Percentiles rank a stretch among this genome's conserved stretches.
Evolutionary conservation across 1,140 invertebrate genomes (phyloP).

Genomic region (Epicauta chinensis): DNA sequence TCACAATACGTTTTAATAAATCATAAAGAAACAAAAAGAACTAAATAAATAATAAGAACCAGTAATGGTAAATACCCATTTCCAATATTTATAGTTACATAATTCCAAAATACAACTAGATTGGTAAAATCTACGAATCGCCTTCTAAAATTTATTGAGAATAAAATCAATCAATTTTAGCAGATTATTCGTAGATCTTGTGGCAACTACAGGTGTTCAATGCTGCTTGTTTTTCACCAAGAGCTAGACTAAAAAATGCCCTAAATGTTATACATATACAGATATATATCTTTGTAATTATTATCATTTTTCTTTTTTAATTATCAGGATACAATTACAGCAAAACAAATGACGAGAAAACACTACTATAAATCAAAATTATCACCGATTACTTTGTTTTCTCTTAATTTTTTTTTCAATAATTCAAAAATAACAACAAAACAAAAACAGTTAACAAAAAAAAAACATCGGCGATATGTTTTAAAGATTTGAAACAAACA

Average conservation of each 20-base stretch:
- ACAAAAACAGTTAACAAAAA: not conserved
- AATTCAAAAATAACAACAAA: constrained; percentile 5
- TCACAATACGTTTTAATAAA: constrained; percentile 3
- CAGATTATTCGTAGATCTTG: no score
- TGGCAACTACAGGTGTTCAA: constrained; percentile 19
- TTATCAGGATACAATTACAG: constrained; percentile 11
- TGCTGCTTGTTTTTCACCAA: constrained; percentile 4
- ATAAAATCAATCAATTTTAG: constrained; percentile 1
- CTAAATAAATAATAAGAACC: constrained; percentile 10
- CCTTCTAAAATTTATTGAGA: not conserved
- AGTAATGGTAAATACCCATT: constrained; percentile 18
- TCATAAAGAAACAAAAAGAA: constrained; percentile 3
- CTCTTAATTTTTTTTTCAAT: constrained; percentile 4
- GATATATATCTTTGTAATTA: constrained; percentile 10
- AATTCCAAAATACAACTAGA: constrained; percentile 18
- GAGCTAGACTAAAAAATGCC: constrained; percentile 22
- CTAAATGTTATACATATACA: constrained; percentile 14
- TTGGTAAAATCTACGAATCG: constrained; percentile 2
- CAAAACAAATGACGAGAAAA: constrained; percentile 10
- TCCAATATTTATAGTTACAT: constrained; percentile 19
- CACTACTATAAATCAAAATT: not conserved
- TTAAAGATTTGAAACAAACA: not conserved
- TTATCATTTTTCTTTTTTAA: not conserved
- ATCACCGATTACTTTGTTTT: not conserved
- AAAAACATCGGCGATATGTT: not conserved